phyloP scores from a whole-genome alignment of 2,888 invertebrate genomes.

The Tetragnatha montana region DNA sequence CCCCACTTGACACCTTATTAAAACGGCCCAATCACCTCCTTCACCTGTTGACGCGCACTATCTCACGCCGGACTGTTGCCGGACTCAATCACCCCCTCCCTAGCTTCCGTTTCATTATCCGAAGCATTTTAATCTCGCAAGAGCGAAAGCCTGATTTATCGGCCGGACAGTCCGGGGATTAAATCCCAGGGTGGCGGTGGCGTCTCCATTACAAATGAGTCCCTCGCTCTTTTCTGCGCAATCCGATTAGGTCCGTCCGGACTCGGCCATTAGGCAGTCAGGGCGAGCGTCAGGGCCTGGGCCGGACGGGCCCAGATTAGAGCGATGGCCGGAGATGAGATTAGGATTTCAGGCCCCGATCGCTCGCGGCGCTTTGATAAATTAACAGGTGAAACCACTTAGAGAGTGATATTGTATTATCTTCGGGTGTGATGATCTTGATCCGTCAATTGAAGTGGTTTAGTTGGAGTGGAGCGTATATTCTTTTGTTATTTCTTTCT shows the following conservation, averaged over 20 bases:
- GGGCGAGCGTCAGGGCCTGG: conserved; percentile 2
- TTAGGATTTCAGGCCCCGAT: not conserved
- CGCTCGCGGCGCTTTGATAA: not conserved
- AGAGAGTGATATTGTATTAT: not conserved
- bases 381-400: not conserved
- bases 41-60: not conserved
- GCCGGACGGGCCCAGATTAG: not conserved
- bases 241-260: conserved; percentile 58
- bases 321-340: conserved; percentile 5
- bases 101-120: conserved; percentile 64
- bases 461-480: no score
- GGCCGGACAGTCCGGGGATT: conserved; percentile 63
- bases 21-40: not conserved
- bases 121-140: conserved; percentile 61
- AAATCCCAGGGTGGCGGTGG: conserved; percentile 61
- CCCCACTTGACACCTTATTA: not conserved
- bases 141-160: conserved; percentile 66
- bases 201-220: conserved; percentile 69
- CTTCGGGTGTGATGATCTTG: no score
- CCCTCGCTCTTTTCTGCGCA: conserved; percentile 38
- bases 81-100: conserved; percentile 55
- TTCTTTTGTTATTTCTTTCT: no score
- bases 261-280: conserved; percentile 46
- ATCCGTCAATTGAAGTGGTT: no score
- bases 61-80: conserved; percentile 3